Base-by-base conservation (phyloP, 2,797 vertebrate genomes). In the Eutrigla gurnardus region DNA sequence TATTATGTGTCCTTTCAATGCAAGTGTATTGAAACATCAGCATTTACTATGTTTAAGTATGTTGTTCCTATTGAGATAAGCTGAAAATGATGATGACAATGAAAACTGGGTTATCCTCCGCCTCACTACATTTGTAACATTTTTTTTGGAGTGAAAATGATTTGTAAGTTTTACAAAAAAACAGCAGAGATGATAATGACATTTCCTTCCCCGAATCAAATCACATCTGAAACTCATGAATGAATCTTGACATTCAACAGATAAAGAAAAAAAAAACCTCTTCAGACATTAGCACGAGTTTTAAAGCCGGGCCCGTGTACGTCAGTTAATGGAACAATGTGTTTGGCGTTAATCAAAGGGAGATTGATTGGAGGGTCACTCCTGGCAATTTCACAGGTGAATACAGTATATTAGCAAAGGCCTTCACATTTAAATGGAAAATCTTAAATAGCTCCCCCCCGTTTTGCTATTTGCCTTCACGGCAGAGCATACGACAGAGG, bases 381-480 rank as follows among this genome's bases (percentile, higher is more conserved):
- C 55, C 70, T 78, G 78, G 82, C 86, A 89, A 90, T 92, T 87
- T 85, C 78, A 62, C 40, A 70, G 84, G 88, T 92, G 91, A 94
- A 93, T 94, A 61, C 14, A 43, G 59, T 61, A 89, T 91, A 91
- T 93, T 92, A 93, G 88, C 78, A 68, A 68, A 92, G 89, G 87
- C 87, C 86, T 90, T 91, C 93, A 90, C 89, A 94, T 95, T 94
- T 92, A 93, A 94, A 94, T 93, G 88, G 92, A 91, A 91, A 92
- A 91, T 89, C 87, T 88, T 86, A 93, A 94, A 93, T 85, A 91
- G 88, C 90, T 91, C 89, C 88, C 84, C 87, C 78, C 25, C 25
- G 25, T 25, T 94, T 94, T 93, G 92, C 90, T 94, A 94, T 95
- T 95, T 95, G 92, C 94, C 86, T 93, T 94, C 70, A 68, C 82